Conservation (phyloP, 2,888 invertebrate species). For the Lepidocyrtinus sp. region DNA sequence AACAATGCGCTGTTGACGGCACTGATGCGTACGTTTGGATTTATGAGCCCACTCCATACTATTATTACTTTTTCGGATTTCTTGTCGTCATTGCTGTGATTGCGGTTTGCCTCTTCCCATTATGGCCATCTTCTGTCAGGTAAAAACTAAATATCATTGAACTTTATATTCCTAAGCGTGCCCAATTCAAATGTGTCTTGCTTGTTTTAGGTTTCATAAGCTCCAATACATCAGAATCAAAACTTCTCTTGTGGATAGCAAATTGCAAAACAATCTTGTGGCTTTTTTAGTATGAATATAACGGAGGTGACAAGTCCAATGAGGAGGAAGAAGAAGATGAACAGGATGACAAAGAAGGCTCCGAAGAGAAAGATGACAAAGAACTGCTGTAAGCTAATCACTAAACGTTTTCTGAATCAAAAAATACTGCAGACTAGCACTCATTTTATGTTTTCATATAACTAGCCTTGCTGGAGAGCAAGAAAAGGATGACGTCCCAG, state of each 20-base stretch:
- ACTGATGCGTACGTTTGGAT: constrained; percentile 98
- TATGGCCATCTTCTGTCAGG: constrained; percentile 96
- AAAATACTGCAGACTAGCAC: background rate
- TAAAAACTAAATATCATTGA: too few species aligned
- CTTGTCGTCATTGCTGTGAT: constrained; percentile 93
- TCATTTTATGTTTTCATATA: background rate
- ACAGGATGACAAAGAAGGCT: constrained; percentile 71
- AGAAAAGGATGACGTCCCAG: constrained; percentile 26
- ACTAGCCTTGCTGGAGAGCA: constrained; percentile 2
- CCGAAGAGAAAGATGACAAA: constrained; percentile 44
- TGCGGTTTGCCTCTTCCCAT: constrained; percentile 96
- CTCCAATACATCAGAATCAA: too few species aligned
- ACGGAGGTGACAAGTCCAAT: constrained; percentile 74
- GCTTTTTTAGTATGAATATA: constrained; percentile 83
- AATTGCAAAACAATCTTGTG: background rate
- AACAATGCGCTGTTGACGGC: constrained; percentile 94
- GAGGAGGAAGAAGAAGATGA: constrained; percentile 78
- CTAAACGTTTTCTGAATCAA: background rate
- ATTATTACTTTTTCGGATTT: constrained; percentile 95
- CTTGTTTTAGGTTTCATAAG: too few species aligned
- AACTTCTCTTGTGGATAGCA: background rate
- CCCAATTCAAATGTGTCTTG: too few species aligned
- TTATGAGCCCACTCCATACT: constrained; percentile 95
- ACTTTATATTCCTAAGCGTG: too few species aligned
- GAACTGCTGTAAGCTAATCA: constrained; percentile 39